A percentile compares a stretch with the other conserved stretches of the same genome.
Conservation (phyloP, 2,113 vertebrate genomes). For the Tenebrosternarchus preto region DNA sequence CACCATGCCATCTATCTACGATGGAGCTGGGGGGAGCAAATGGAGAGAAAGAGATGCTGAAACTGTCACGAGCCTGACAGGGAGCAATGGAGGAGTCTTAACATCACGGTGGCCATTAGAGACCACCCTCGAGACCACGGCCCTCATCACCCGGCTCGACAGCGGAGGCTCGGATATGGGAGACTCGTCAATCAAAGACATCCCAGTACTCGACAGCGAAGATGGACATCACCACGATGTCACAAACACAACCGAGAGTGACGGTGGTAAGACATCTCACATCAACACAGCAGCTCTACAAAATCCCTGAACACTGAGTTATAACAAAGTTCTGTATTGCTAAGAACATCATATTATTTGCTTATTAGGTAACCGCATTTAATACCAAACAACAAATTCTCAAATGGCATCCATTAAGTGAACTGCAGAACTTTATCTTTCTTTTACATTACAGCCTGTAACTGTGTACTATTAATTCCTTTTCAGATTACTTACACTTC, state of each 20-base stretch:
- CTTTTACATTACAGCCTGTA: not conserved
- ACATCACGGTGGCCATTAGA: no score
- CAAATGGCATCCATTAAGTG: no score
- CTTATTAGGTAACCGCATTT: no score
- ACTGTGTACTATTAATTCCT: not conserved
- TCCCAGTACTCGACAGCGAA: no score
- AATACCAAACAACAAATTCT: no score
- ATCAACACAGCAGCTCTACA: no score
- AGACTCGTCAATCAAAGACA: not conserved
- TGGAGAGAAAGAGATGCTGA: not conserved
- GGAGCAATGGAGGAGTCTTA: no score
- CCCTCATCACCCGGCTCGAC: not conserved
- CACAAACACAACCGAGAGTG: not conserved
- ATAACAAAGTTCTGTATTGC: no score
- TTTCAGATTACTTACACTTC: not conserved
- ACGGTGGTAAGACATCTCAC: not conserved
- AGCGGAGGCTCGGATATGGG: slow-evolving; percentile 17
- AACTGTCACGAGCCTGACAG: not conserved
- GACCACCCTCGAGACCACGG: not conserved
- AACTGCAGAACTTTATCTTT: not conserved
- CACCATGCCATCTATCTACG: not conserved
- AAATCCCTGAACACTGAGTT: no score
- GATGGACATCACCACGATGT: no score
- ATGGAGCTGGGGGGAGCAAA: not conserved
- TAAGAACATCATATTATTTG: no score